Evolutionary conservation across 2,797 vertebrate genomes (phyloP).

Genomic region (Urosaurus nigricauda): DNA sequence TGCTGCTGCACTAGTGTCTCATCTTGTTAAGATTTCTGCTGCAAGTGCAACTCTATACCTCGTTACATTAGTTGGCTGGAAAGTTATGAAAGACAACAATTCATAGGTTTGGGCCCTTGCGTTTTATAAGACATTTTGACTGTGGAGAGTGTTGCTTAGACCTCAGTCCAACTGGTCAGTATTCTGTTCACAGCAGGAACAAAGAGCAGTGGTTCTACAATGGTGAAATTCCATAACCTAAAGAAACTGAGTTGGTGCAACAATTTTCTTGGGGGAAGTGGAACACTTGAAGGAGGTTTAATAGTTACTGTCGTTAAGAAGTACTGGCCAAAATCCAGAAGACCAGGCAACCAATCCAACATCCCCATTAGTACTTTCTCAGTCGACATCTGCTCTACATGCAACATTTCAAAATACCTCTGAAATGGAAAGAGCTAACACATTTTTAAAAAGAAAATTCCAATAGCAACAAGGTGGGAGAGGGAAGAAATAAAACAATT

Average conservation of each 20-base stretch:
- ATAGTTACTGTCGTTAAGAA: background rate
- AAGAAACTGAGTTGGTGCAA: background rate
- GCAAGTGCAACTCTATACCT: background rate
- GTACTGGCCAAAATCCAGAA: background rate
- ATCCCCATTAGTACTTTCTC: too few relatives aligned
- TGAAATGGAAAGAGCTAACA: background rate
- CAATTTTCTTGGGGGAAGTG: too few relatives aligned
- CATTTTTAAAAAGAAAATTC: background rate
- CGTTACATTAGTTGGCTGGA: background rate
- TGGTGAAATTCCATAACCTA: background rate
- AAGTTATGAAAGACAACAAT: background rate
- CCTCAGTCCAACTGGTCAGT: background rate
- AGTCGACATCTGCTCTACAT: background rate
- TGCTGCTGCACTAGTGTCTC: background rate
- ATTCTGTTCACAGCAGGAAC: background rate
- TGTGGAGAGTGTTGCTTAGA: background rate
- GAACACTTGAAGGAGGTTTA: background rate
- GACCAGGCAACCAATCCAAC: background rate
- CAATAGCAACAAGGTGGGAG: background rate
- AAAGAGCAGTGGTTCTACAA: background rate
- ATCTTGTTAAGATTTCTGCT: background rate
- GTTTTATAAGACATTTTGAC: background rate
- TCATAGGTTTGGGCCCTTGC: background rate
- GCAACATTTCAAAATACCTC: background rate
- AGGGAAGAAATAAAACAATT: too few relatives aligned